phyloP scores from a whole-genome alignment of 2,888 invertebrate genomes.

The Chrysopilus asiliformis region DNA sequence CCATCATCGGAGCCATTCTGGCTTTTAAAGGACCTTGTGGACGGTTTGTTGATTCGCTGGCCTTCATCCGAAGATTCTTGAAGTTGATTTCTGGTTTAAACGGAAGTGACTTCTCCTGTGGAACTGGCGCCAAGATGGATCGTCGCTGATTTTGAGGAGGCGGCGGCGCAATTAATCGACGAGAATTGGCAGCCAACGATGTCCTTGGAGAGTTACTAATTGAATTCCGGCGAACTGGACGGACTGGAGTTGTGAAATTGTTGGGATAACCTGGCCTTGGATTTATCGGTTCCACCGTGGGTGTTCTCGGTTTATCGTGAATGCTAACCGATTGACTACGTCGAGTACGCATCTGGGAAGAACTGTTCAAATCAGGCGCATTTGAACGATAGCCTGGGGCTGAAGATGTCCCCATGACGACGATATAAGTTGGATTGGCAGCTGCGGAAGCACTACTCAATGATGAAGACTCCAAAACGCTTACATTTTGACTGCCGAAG shows the following conservation, averaged over 20 bases:
- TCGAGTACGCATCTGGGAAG: constrained; percentile 7
- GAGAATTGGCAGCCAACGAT: neutral
- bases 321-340: constrained; percentile 23
- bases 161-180: neutral
- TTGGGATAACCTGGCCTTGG: neutral
- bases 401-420: constrained; percentile 20
- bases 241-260: constrained; percentile 2
- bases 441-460: neutral
- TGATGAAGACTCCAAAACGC: constrained; percentile 16
- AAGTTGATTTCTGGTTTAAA: neutral
- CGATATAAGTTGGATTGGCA: constrained; percentile 23
- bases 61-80: constrained; percentile 12
- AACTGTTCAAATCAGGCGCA: constrained; percentile 1
- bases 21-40: constrained; percentile 21
- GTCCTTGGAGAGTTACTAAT: constrained; percentile 1
- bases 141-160: neutral
- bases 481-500: constrained; percentile 15
- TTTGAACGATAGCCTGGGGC: neutral
- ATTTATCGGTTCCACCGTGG: neutral
- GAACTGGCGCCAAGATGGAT: neutral
- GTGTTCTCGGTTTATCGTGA: constrained; percentile 17
- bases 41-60: constrained; percentile 17
- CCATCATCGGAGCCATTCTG: constrained; percentile 19
- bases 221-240: constrained; percentile 2
- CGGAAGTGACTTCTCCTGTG: neutral